Conservation (phyloP, 2,888 invertebrate species). For the Caenorhabditis sinica region DNA sequence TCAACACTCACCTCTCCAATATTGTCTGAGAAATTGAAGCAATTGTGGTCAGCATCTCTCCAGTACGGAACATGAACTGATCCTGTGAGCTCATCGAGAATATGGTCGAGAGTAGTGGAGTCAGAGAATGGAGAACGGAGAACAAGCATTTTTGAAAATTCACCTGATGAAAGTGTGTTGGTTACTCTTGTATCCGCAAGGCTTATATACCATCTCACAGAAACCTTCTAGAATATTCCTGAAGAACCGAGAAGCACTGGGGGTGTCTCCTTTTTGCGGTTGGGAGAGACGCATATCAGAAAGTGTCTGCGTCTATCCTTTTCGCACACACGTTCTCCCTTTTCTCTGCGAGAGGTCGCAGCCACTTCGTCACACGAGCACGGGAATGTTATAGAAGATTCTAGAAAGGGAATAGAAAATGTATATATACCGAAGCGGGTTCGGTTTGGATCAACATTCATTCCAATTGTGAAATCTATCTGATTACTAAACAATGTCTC, state of each 20-base stretch:
- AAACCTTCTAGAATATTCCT: conserved; percentile 11
- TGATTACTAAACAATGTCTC: conserved; percentile 29
- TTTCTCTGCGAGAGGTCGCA: not conserved
- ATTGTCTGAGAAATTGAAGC: conserved; percentile 41
- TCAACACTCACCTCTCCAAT: conserved; percentile 29
- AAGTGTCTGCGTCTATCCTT: conserved; percentile 6
- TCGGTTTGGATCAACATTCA: not conserved
- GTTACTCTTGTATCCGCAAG: not conserved
- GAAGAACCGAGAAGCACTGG: not conserved
- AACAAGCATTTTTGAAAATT: conserved; percentile 28
- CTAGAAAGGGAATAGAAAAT: conserved; percentile 25
- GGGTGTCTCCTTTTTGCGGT: not conserved
- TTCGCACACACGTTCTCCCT: conserved; percentile 12
- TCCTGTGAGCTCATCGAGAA: conserved; percentile 42
- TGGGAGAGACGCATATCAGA: conserved; percentile 27
- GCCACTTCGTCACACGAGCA: not conserved
- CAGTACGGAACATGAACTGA: conserved; percentile 39
- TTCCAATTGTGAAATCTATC: not conserved
- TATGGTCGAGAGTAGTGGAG: conserved; percentile 9
- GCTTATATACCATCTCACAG: conserved; percentile 30
- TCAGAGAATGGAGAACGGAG: conserved; percentile 40
- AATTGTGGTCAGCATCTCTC: conserved; percentile 44
- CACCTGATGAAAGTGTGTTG: conserved; percentile 23
- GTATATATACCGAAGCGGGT: conserved; percentile 19
- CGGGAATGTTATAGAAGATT: conserved; percentile 28